A percentile compares a stretch with the other conserved stretches of the same genome.
Conservation (phyloP, 2,113 vertebrate species). For the Buteo buteo region DNA sequence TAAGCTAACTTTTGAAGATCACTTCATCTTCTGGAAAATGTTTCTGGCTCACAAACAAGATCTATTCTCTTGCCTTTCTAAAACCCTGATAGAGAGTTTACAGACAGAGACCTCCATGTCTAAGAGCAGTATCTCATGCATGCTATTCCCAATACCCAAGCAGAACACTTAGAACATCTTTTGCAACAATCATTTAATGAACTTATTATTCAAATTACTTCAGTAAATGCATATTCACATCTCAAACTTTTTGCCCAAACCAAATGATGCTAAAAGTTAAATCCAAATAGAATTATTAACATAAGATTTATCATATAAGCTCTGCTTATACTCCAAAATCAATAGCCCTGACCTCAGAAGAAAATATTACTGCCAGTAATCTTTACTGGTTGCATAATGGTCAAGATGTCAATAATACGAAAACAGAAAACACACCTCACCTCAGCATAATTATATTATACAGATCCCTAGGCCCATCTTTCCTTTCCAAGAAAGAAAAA, state of each 20-base stretch:
- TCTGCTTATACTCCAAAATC: constrained; percentile 12
- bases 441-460: background rate
- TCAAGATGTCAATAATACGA: background rate
- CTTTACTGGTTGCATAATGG: background rate
- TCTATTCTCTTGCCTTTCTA: background rate
- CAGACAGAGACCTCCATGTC: background rate
- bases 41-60: background rate
- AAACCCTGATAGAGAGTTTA: background rate
- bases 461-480: background rate
- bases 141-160: background rate
- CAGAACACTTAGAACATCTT: background rate
- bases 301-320: background rate
- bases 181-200: background rate
- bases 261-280: background rate
- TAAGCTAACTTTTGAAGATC: background rate
- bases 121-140: background rate
- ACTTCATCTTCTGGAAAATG: background rate
- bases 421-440: constrained; percentile 17
- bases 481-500: constrained; percentile 13
- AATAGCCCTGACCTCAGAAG: background rate
- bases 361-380: constrained; percentile 30
- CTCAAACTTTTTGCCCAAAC: background rate
- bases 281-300: background rate
- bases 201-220: background rate
- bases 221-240: background rate